Percentiles rank a stretch among this genome's conserved stretches.
Evolutionary conservation across 30 jellyfish, hydroid and myxozoan species (phyloP).

Genomic region (Sanderia malayensis): DNA sequence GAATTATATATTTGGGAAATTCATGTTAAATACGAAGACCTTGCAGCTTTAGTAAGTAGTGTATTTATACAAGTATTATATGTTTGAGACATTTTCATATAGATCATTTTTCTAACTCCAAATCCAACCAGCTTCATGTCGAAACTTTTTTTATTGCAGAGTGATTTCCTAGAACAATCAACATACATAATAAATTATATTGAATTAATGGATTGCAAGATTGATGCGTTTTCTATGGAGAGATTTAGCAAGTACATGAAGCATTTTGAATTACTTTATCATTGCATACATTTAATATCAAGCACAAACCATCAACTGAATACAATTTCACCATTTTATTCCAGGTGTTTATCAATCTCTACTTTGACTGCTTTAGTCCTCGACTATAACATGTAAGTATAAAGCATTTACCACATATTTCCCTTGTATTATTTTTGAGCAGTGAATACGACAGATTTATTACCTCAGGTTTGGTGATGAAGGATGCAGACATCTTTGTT

Average conservation of each 20-base stretch:
- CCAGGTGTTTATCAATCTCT: conserved; percentile 45
- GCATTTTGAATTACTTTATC: too few species aligned
- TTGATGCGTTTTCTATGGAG: conserved; percentile 57
- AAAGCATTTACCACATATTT: background rate
- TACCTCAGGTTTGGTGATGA: conserved; percentile 74
- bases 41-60: conserved; percentile 64
- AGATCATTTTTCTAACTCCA: too few species aligned
- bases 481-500: conserved; percentile 58
- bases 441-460: background rate
- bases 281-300: too few species aligned
- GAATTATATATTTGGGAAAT: conserved; percentile 80
- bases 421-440: too few species aligned
- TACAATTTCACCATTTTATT: too few species aligned
- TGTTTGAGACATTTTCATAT: too few species aligned
- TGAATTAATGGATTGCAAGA: conserved; percentile 76
- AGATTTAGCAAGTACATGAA: conserved; percentile 42
- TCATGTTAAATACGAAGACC: conserved; percentile 58
- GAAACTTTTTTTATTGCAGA: too few species aligned
- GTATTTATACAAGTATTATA: too few species aligned
- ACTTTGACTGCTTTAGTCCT: conserved; percentile 56
- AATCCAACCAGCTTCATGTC: too few species aligned
- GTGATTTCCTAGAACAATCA: conserved; percentile 56
- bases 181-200: conserved; percentile 45
- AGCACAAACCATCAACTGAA: too few species aligned
- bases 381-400: conserved; percentile 63